Evolutionary conservation across 2,113 vertebrate species (phyloP).

Genomic region (Siniperca knerii): DNA sequence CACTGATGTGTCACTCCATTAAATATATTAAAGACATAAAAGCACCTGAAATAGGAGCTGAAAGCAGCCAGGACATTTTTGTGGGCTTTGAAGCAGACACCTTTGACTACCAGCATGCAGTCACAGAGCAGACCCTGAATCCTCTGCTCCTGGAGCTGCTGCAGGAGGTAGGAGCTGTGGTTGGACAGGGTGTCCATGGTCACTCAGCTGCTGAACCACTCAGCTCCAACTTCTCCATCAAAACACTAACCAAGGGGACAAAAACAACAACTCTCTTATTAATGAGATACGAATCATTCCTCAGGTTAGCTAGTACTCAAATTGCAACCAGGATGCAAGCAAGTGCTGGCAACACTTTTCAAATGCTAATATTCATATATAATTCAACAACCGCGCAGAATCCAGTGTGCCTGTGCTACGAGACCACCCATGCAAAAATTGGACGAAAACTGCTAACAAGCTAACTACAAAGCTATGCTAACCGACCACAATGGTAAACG

Average conservation of each 20-base stretch:
- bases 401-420: constrained; percentile 1
- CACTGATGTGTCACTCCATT: background rate
- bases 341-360: fast-evolving
- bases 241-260: constrained; percentile 9
- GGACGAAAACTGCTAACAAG: constrained; percentile 18
- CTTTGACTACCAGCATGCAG: constrained; percentile 97
- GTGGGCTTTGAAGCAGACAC: constrained; percentile 98
- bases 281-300: fast-evolving
- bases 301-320: background rate
- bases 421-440: constrained; percentile 77
- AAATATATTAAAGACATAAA: background rate
- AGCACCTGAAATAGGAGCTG: constrained; percentile 96
- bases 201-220: constrained; percentile 59
- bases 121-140: constrained; percentile 98
- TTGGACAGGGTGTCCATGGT: constrained; percentile 91
- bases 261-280: background rate
- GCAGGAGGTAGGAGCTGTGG: constrained; percentile 96
- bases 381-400: constrained; percentile 42
- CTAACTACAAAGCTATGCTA: constrained; percentile 37
- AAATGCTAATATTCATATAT: background rate
- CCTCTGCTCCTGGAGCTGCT: constrained; percentile 97
- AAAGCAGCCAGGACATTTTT: constrained; percentile 98
- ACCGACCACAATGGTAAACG: background rate
- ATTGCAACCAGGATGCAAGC: no score
- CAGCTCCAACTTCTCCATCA: constrained; percentile 37